Percentiles rank a stretch among this genome's conserved stretches.
Conservation (phyloP, 2,888 invertebrate genomes). For the Phortica magna region DNA sequence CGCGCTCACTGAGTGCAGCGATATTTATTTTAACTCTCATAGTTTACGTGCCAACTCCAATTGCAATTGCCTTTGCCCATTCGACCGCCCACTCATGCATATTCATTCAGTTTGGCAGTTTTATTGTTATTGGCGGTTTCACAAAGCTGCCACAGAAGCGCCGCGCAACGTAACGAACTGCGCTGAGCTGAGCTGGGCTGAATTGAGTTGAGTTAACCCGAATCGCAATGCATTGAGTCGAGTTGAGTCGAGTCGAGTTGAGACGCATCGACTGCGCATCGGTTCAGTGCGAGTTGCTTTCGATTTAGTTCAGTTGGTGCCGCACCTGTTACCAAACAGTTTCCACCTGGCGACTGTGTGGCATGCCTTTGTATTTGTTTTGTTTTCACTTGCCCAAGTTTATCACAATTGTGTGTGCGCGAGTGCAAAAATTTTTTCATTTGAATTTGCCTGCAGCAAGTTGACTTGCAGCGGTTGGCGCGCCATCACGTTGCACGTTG, state of each 20-base stretch:
- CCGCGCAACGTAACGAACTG: slow-evolving; percentile 6
- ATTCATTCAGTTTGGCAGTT: slow-evolving; percentile 66
- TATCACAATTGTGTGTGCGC: slow-evolving; percentile 39
- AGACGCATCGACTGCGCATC: not conserved
- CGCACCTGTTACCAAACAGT: slow-evolving; percentile 15
- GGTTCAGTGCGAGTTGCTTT: not conserved
- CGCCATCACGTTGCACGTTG: not conserved
- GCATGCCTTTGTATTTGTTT: not conserved
- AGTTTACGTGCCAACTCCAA: no score
- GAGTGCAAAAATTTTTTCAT: slow-evolving; percentile 61
- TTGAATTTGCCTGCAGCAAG: slow-evolving; percentile 54
- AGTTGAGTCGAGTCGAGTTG: not conserved
- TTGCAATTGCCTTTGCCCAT: no score
- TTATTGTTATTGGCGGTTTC: slow-evolving; percentile 68
- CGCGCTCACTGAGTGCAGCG: slow-evolving; percentile 60
- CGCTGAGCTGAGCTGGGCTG: not conserved
- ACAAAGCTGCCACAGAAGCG: slow-evolving; percentile 50
- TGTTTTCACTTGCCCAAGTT: slow-evolving; percentile 1
- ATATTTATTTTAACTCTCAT: slow-evolving; percentile 56
- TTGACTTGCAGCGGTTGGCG: slow-evolving; percentile 42
- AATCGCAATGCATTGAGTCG: not conserved
- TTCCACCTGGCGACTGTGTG: slow-evolving; percentile 38
- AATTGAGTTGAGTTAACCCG: not conserved
- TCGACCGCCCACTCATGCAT: slow-evolving; percentile 57
- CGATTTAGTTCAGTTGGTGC: slow-evolving; percentile 1